These are phyloP conservation scores for Pundamilia nyererei DNA, from an alignment of 2,113 vertebrate genomes.

Conservation along the genomic window DNA sequence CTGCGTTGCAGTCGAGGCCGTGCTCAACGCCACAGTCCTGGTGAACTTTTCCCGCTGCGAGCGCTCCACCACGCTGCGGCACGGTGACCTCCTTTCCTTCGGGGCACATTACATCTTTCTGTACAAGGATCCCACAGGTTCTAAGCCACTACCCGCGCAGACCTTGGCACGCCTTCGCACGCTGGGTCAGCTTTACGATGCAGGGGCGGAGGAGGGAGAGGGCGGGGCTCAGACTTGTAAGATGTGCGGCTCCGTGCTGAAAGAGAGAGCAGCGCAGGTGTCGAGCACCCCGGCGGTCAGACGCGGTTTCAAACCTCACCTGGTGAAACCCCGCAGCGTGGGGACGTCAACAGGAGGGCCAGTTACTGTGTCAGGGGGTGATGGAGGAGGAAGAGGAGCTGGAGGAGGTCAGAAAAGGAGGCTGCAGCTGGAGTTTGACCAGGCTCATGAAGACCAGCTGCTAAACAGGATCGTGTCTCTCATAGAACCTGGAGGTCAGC, in stretches of 20 bases:
- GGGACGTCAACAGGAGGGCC: not conserved
- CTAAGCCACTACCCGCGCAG: conserved; percentile 79
- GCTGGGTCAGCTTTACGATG: conserved; percentile 60
- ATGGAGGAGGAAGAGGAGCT: conserved; percentile 23
- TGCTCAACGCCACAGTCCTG: conserved; percentile 73
- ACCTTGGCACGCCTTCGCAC: conserved; percentile 79
- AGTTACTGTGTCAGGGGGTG: conserved; percentile 2
- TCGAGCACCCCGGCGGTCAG: not conserved
- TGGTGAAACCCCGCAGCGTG: conserved; percentile 30
- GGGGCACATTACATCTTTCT: conserved; percentile 91
- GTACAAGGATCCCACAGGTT: conserved; percentile 85
- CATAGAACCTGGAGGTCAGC: conserved; percentile 77
- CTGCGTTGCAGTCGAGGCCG: conserved; percentile 71
- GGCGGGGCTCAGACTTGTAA: conserved; percentile 64
- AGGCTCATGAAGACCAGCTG: conserved; percentile 78
- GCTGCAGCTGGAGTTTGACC: conserved; percentile 84
- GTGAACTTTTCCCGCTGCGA: conserved; percentile 84
- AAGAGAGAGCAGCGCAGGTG: conserved; percentile 39
- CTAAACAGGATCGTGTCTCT: conserved; percentile 83
- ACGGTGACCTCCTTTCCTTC: conserved; percentile 90
- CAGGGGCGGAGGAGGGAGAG: conserved; percentile 29
- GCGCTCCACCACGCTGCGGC: conserved; percentile 75
- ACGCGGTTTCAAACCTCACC: conserved; percentile 40
- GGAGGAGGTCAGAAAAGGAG: conserved; percentile 69
- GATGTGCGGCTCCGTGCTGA: conserved; percentile 75